phyloP scores from a whole-genome alignment of 2,888 invertebrate species.

The Epinotia nisella region DNA sequence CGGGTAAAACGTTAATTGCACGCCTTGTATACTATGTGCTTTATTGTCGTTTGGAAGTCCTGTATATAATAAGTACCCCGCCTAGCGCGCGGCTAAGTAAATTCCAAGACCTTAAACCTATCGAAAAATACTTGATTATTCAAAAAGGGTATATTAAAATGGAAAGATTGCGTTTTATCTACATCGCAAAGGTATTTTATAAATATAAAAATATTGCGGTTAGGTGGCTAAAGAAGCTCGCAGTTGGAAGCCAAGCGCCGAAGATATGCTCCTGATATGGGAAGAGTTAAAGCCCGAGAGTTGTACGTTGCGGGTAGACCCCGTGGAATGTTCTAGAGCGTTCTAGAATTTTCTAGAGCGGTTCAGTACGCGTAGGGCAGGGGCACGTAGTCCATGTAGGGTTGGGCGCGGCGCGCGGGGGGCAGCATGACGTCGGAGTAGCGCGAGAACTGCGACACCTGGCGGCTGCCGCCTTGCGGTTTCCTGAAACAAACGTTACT shows the following conservation, averaged over 20 bases:
- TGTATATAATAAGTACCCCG: conserved; percentile 45
- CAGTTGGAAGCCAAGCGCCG: conserved; percentile 69
- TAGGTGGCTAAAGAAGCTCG: conserved; percentile 64
- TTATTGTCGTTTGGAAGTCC: conserved; percentile 72
- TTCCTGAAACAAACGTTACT: conserved; percentile 60
- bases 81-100: conserved; percentile 48
- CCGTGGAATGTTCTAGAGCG: conserved; percentile 58
- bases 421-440: conserved; percentile 80
- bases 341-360: conserved; percentile 54
- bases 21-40: conserved; percentile 66
- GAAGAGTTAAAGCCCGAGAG: conserved; percentile 66
- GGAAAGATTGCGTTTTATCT: conserved; percentile 64
- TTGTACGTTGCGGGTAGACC: conserved; percentile 67
- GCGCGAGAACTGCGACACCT: conserved; percentile 78
- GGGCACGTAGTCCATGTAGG: conserved; percentile 71
- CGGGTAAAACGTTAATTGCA: conserved; percentile 70
- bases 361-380: conserved; percentile 75
- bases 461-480: conserved; percentile 74
- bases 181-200: conserved; percentile 68
- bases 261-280: conserved; percentile 82
- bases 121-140: conserved; percentile 77
- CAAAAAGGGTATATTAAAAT: conserved; percentile 65
- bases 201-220: conserved; percentile 75
- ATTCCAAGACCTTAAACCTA: conserved; percentile 68
- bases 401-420: conserved; percentile 73